Evolutionary conservation across 2,113 vertebrate genomes (phyloP), one percentile per base, ranked within the genome.

Genomic region (Noctilio leporinus): DNA sequence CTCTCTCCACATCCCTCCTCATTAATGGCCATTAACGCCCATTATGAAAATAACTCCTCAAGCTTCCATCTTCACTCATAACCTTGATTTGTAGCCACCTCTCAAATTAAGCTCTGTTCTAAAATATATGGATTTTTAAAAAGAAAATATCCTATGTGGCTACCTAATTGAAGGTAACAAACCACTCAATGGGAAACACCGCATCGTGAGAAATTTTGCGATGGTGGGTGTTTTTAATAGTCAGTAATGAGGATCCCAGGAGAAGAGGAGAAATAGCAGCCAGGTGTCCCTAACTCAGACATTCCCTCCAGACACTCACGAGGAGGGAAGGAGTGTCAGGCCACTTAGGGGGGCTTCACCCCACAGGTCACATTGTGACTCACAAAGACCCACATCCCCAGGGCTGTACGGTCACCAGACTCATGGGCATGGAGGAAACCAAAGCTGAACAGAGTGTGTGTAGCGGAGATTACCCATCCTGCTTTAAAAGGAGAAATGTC

Each of bases 301-400:
- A 10, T 12, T 33, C 59, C 28, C n/a, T 57, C 33, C 19, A 15
- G 2, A 33, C 15, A 0, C 0, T 9, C 2, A 7, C 10, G 7
- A 47, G 38, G 57, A 84, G 40, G 14, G 19, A n/a, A 30, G 8
- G 33, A 20, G 26, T 19, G 20, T 16, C 15, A 2, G 51, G 10
- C 11, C 15, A 40, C 24, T 20, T 38, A 26, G 22, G 7, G 20
- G 28, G 24, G 40, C 28, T n/a, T n/a, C 7, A 38, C 14, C 14
- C 43, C 3, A 1, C 24, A 10, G 16, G 8, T 20, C 26, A n/a
- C 11, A 15, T 57, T 57, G 19, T 28, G 24, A 77, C 1, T 8
- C 7, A 33, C 49, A 5, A 15, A 11, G 5, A 57, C 38, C 45
- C 59, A 15, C 45, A 11, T 15, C 3, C 1, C 28, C 19, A 28